Percentiles rank a stretch among this genome's conserved stretches.
Evolutionary conservation across 2,888 invertebrate genomes (phyloP).

Genomic region (Callyntrura sp.): DNA sequence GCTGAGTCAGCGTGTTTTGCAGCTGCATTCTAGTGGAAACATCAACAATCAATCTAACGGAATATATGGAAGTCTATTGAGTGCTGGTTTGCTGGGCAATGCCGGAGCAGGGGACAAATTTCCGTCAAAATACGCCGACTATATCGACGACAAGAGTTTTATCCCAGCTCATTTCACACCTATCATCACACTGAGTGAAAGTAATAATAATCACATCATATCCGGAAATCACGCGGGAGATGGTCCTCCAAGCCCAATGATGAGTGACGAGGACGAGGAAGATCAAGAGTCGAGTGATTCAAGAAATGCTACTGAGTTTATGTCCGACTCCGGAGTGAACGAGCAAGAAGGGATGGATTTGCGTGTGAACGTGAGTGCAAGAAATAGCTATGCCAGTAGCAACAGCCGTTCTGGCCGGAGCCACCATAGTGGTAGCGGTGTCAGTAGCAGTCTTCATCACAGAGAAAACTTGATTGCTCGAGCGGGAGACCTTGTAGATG

Average conservation of each 20-base stretch:
- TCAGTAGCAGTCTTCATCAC: slow-evolving; percentile 43
- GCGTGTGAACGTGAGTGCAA: slow-evolving; percentile 80
- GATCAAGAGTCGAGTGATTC: slow-evolving; percentile 80
- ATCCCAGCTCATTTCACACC: slow-evolving; percentile 83
- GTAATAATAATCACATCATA: slow-evolving; percentile 81
- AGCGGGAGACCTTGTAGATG: slow-evolving; percentile 72
- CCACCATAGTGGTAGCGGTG: slow-evolving; percentile 65
- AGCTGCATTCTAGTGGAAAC: slow-evolving; percentile 82
- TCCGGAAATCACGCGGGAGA: slow-evolving; percentile 75
- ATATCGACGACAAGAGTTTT: slow-evolving; percentile 80
- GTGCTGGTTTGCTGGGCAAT: slow-evolving; percentile 76
- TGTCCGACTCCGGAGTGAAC: slow-evolving; percentile 82
- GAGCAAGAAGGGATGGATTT: slow-evolving; percentile 83
- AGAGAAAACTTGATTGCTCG: slow-evolving; percentile 58
- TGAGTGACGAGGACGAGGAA: slow-evolving; percentile 80
- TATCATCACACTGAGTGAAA: slow-evolving; percentile 83
- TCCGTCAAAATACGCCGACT: slow-evolving; percentile 75
- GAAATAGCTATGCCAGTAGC: slow-evolving; percentile 73
- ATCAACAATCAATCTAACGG: slow-evolving; percentile 76
- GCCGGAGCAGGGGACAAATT: slow-evolving; percentile 77
- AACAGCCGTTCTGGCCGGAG: slow-evolving; percentile 69
- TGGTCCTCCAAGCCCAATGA: slow-evolving; percentile 80
- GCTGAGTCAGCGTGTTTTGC: slow-evolving; percentile 83
- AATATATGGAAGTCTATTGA: slow-evolving; percentile 75
- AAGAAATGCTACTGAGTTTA: slow-evolving; percentile 78